phyloP scores from a whole-genome alignment of 2,113 vertebrate genomes.

The Muscicapa adusta region DNA sequence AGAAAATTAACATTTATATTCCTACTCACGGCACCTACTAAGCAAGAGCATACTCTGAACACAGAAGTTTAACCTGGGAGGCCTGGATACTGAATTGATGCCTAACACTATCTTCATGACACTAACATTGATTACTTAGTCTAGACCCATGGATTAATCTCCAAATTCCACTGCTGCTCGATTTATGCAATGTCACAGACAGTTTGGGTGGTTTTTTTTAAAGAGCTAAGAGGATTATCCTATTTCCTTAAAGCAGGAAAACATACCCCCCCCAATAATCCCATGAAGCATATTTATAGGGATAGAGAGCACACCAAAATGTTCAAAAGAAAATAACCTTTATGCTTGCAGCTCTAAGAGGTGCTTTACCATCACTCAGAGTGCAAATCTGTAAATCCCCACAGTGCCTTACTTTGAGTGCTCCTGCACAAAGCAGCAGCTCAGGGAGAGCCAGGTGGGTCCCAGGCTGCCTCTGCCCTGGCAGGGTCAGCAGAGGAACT shows the following conservation, averaged over 20 bases:
- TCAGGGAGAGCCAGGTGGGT: accelerated
- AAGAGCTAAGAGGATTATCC: slow-evolving; percentile 6
- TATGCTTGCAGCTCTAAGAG: background rate
- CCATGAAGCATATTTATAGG: background rate
- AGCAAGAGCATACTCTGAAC: background rate
- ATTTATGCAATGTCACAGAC: background rate
- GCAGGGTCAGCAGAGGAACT: background rate
- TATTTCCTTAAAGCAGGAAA: slow-evolving; percentile 9
- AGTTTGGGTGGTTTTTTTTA: background rate
- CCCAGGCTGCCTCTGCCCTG: background rate
- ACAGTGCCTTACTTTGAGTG: accelerated
- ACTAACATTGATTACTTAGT: background rate
- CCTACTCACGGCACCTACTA: background rate
- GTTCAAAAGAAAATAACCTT: background rate
- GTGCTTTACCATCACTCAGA: background rate
- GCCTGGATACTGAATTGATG: background rate
- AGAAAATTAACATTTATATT: background rate
- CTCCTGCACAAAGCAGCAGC: background rate
- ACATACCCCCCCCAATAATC: background rate
- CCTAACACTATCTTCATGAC: background rate
- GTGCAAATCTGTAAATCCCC: background rate
- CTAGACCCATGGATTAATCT: background rate
- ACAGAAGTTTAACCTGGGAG: background rate
- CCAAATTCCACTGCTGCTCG: background rate
- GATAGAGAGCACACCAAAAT: background rate